Evolutionary conservation across 2,113 vertebrate genomes (phyloP), one percentile per base, ranked within the genome.

Genomic region (Festucalex cinctus): DNA sequence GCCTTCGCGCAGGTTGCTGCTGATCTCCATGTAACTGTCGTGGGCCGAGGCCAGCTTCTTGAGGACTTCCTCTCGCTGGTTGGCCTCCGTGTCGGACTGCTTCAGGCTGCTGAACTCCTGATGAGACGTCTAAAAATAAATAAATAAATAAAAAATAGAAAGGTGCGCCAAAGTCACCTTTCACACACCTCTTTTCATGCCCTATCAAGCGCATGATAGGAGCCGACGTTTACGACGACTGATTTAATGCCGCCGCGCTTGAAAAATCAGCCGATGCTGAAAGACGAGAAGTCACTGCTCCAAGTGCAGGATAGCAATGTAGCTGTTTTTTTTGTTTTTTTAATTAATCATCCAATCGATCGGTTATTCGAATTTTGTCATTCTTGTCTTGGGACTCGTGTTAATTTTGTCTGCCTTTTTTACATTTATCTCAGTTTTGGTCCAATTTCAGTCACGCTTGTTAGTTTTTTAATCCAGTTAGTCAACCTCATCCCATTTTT

Each of bases 41-140:
- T 99, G 95, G 24, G 96, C 97, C 3, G 94, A 90, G 63, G 97
- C 97, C 77, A 99, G 92, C 83, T 97, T 98, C 91, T 98, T 98
- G 83, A 99, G 80, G 74, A 98, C 93, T 82, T 98, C 97, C 89
- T 99, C 97, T 87, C 97, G 93, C 89, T 94, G 88, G 77, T 95
- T 96, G 66, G 95, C 94, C 87, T 98, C 97, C 1, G 91, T 87
- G 85, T 97, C 98, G 73, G 95, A 96, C 77, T 98, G 96, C 75
- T 96, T 99, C 89, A 98, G 93, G 86, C 93, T 93, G 0, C 96
- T 94, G 88, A 99, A 99, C 81, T 98, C 97, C 76, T 99, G 96
- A 78, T 99, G 95, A 19, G 95, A 93, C 17, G 85, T 92, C 95
- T 95, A 85, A 9, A 71, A 24, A 39, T 22, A 36, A 85, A 10